These are phyloP conservation scores for Tauraco erythrolophus DNA, from an alignment of 2,113 vertebrate species.

Conservation along the genomic window DNA sequence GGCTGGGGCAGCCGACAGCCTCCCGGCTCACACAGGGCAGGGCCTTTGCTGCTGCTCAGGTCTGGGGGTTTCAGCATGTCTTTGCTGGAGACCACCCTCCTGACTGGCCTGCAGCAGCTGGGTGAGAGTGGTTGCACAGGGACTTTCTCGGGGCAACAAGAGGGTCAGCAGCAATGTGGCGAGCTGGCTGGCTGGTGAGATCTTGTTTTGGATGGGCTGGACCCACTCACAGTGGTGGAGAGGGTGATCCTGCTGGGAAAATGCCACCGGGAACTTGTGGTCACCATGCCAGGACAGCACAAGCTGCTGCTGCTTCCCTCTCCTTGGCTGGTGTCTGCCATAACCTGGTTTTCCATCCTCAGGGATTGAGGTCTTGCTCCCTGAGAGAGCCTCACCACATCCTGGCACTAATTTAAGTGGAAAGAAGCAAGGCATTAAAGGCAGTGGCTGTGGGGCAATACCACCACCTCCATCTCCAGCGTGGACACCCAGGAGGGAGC, in stretches of 20 bases:
- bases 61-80: background rate
- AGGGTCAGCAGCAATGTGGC: background rate
- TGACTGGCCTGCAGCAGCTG: background rate
- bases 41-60: background rate
- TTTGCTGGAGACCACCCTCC: background rate
- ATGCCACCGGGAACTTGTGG: background rate
- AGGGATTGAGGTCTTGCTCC: background rate
- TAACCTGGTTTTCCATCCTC: background rate
- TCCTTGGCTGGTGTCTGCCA: background rate
- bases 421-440: background rate
- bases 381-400: rapidly evolving
- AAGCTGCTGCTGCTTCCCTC: background rate
- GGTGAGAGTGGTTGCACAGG: rapidly evolving
- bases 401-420: too few species aligned
- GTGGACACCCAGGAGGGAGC: rapidly evolving
- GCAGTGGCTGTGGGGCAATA: background rate
- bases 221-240: background rate
- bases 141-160: background rate
- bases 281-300: rapidly evolving
- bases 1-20: background rate
- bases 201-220: rapidly evolving
- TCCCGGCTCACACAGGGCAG: background rate
- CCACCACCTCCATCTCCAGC: background rate
- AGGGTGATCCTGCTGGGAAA: background rate
- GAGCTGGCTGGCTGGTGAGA: background rate